phyloP scores from a whole-genome alignment of 2,888 invertebrate genomes.

The Dryobota labecula region DNA sequence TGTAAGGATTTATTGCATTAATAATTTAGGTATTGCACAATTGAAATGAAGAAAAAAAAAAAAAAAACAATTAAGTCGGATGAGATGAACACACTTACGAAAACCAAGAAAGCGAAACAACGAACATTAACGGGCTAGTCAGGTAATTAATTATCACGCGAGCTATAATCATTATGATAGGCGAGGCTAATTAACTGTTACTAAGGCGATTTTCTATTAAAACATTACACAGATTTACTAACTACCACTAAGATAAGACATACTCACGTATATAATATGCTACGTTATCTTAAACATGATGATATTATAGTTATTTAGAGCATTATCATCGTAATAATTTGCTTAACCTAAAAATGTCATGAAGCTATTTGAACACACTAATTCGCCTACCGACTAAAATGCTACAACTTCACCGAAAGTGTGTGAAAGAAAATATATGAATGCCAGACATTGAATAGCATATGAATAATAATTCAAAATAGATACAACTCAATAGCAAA shows the following conservation, averaged over 20 bases:
- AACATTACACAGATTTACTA: slow-evolving; percentile 65
- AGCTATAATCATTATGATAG: slow-evolving; percentile 70
- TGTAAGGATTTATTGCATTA: slow-evolving; percentile 25
- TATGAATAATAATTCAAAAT: slow-evolving; percentile 34
- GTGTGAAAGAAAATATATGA: slow-evolving; percentile 32
- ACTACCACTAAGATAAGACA: slow-evolving; percentile 59
- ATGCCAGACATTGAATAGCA: slow-evolving; percentile 25
- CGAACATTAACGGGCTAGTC: slow-evolving; percentile 69
- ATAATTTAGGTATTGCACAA: slow-evolving; percentile 38
- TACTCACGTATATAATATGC: slow-evolving; percentile 36
- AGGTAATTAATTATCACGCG: slow-evolving; percentile 71
- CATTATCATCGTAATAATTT: slow-evolving; percentile 62
- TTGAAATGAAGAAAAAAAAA: slow-evolving; percentile 42
- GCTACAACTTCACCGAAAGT: slow-evolving; percentile 9
- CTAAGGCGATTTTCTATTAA: slow-evolving; percentile 66
- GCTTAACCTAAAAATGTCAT: slow-evolving; percentile 67
- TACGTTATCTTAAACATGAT: slow-evolving; percentile 53
- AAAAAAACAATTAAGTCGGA: slow-evolving; percentile 37
- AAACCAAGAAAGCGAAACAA: slow-evolving; percentile 83
- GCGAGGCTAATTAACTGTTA: slow-evolving; percentile 60
- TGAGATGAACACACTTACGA: slow-evolving; percentile 67
- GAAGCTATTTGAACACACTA: slow-evolving; percentile 38
- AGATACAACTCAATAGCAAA: slow-evolving; percentile 27
- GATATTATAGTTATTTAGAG: slow-evolving; percentile 46
- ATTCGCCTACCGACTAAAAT: slow-evolving; percentile 28